A percentile compares a stretch with the other conserved stretches of the same genome.
phyloP scores from a whole-genome alignment of 2,888 invertebrate genomes.

The Amorpha juglandis region DNA sequence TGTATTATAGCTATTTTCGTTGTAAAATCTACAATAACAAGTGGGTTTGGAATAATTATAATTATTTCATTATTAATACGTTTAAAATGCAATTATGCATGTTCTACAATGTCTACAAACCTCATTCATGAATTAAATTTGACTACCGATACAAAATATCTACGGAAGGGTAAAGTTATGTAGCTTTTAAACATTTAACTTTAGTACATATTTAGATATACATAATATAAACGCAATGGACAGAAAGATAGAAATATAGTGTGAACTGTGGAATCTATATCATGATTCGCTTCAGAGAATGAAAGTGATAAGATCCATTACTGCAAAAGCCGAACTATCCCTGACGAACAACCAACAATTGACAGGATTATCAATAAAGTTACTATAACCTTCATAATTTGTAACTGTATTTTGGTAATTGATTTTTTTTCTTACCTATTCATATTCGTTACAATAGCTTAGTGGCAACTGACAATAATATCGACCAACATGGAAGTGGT shows the following conservation, averaged over 20 bases:
- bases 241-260: not conserved
- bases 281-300: not conserved
- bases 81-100: conserved; percentile 25
- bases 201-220: not conserved
- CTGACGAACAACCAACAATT: not conserved
- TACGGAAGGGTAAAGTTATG: conserved; percentile 36
- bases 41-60: conserved; percentile 51
- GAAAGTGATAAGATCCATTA: not conserved
- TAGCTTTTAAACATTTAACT: not conserved
- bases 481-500: too few relatives aligned
- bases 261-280: not conserved
- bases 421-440: not conserved
- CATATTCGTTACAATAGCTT: not conserved
- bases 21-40: conserved; percentile 80
- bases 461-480: too few relatives aligned
- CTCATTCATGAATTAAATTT: conserved; percentile 24
- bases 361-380: not conserved
- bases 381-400: not conserved
- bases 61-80: conserved; percentile 23
- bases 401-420: not conserved
- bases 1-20: conserved; percentile 73
- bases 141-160: conserved; percentile 29
- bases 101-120: conserved; percentile 21
- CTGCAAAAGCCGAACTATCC: not conserved
- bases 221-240: not conserved